Evolutionary conservation across 2,797 vertebrate genomes (phyloP), one percentile per base, ranked within the genome.

Genomic region (Muscicapa comitata): DNA sequence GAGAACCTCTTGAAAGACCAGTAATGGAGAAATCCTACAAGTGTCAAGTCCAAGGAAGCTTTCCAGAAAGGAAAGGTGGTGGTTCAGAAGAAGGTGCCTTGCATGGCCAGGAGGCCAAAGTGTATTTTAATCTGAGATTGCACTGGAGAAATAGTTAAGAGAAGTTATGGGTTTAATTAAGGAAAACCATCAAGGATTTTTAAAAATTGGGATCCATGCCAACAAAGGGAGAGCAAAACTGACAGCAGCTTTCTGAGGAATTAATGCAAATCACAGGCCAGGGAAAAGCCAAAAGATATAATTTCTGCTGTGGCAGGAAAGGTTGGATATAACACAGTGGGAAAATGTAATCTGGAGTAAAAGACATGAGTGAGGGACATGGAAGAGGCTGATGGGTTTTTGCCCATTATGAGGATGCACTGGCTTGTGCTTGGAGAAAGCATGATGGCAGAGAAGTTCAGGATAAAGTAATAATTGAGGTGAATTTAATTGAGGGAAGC

Each of bases 121-220:
- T 33, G 28, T 57, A 7, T 40, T 93, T 86, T 75, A 72, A 81
- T 78, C 77, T 81, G 23, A 31, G 28, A 28, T 47, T 88, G 42
- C 13, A 37, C 26, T 43, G 58, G 29, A 62, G 66, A 68, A 94
- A 84, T 21, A 80, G 70, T 78, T 86, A 58, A 54, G 74, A 92
- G 68, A 93, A 96, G 37, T 94, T 90, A 96, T 38, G 83, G 24
- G 73, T 87, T 96, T 93, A 96, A 97, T 95, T 94, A 96, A 88
- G 20, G 77, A 75, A 86, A 93, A 67, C 79, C 76, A 93, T 84
- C 86, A 93, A 93, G 80, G 63, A 90, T 82, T 85, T 82, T 29
- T 16, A 93, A 79, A 76, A 76, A 70, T 78, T 70, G 86, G 80
- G 88, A 90, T 58, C 57, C 8, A 1, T 66, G 88, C 93, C 95